Conservation (phyloP, 2,113 vertebrate species). For the Percopsis transmontana region DNA sequence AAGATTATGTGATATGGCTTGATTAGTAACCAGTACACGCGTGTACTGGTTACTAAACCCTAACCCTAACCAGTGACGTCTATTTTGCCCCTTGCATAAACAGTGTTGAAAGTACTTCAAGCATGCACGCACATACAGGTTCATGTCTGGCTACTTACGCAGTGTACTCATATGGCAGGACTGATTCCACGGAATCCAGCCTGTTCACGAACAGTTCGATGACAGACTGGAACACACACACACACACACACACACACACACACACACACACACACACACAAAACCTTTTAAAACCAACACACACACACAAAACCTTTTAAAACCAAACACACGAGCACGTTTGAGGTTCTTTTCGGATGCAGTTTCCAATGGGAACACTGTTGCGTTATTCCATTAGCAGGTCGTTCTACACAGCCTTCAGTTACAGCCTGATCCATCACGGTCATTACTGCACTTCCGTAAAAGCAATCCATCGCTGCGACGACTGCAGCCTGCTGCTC, state of each 20-base stretch:
- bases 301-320: not conserved
- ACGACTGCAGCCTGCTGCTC: no score
- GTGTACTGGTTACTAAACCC: no score
- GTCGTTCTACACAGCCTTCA: no score
- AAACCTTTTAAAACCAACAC: not conserved
- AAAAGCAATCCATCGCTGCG: no score
- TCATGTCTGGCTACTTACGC: conserved; percentile 81
- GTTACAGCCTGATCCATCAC: no score
- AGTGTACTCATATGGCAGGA: conserved; percentile 93
- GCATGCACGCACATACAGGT: not conserved
- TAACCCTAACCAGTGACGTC: no score
- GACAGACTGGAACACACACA: conserved; percentile 72
- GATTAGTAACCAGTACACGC: no score
- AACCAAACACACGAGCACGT: not conserved
- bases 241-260: not conserved
- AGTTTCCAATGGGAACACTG: not conserved
- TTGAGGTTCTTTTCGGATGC: not conserved
- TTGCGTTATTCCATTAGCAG: no score
- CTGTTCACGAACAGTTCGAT: conserved; percentile 94
- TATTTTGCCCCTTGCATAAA: no score
- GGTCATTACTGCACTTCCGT: no score
- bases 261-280: not conserved
- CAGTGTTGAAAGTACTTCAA: not conserved
- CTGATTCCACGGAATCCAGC: conserved; percentile 93
- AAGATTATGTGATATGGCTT: no score